phyloP scores from a whole-genome alignment of 2,113 vertebrate species.

The Taxidea taxus region DNA sequence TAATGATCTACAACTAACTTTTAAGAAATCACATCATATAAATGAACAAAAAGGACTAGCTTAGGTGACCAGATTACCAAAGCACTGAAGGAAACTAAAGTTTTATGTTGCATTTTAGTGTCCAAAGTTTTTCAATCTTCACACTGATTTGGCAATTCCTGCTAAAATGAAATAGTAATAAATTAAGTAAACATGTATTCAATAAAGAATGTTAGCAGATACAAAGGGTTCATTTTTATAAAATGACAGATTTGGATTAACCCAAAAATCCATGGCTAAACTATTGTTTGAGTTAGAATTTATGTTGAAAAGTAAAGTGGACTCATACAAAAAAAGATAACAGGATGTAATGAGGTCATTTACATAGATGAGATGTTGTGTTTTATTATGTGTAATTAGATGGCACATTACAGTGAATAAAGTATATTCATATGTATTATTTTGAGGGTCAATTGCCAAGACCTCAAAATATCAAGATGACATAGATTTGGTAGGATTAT shows the following conservation, averaged over 20 bases:
- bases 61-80: background rate
- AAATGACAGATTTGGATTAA: background rate
- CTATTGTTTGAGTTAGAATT: background rate
- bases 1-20: background rate
- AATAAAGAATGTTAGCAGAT: background rate
- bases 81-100: background rate
- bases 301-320: background rate
- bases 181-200: background rate
- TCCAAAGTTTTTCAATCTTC: background rate
- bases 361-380: background rate
- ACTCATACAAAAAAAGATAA: background rate
- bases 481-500: background rate
- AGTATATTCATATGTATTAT: background rate
- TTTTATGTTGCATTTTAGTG: background rate
- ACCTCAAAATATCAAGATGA: background rate
- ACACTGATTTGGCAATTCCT: background rate
- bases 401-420: background rate
- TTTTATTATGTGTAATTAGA: background rate
- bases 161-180: background rate
- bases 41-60: background rate
- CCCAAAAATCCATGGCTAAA: background rate
- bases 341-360: background rate
- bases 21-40: background rate
- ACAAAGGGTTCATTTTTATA: background rate
- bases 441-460: background rate